Percentiles rank a stretch among this genome's conserved stretches.
phyloP scores from a whole-genome alignment of 2,113 vertebrate genomes.

The Gopherus flavomarginatus region DNA sequence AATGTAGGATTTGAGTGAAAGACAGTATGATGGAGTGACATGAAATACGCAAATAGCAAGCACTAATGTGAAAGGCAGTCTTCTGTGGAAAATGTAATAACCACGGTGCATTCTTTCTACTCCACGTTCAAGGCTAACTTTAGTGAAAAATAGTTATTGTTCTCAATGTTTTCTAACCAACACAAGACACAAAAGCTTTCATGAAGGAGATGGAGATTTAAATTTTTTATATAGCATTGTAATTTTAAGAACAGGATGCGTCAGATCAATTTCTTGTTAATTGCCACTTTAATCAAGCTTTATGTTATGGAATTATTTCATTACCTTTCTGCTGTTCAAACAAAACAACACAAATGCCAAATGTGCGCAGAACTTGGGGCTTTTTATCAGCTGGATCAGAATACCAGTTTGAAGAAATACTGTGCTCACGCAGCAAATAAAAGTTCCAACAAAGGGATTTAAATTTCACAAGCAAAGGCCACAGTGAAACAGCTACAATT shows the following conservation, averaged over 20 bases:
- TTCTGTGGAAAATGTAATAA: conserved; percentile 69
- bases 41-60: conserved; percentile 61
- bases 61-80: conserved; percentile 65
- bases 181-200: not conserved
- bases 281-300: conserved; percentile 70
- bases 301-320: conserved; percentile 72
- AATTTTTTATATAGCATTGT: conserved; percentile 42
- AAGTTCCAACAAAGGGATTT: conserved; percentile 45
- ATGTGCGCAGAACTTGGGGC: conserved; percentile 26
- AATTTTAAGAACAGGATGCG: conserved; percentile 46
- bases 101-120: not conserved
- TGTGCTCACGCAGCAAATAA: not conserved
- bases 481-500: not conserved
- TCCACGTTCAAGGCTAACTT: conserved; percentile 49
- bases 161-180: conserved; percentile 68
- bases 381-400: not conserved
- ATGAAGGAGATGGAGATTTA: conserved; percentile 42
- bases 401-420: not conserved
- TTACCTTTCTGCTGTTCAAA: conserved; percentile 58
- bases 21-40: conserved; percentile 72
- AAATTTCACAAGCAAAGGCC: conserved; percentile 45
- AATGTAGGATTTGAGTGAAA: conserved; percentile 75
- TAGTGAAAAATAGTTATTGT: conserved; percentile 71
- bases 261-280: conserved; percentile 69
- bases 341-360: conserved; percentile 36